Evolutionary conservation across 2,113 vertebrate species (phyloP).

Genomic region (Seriola quinqueradiata): DNA sequence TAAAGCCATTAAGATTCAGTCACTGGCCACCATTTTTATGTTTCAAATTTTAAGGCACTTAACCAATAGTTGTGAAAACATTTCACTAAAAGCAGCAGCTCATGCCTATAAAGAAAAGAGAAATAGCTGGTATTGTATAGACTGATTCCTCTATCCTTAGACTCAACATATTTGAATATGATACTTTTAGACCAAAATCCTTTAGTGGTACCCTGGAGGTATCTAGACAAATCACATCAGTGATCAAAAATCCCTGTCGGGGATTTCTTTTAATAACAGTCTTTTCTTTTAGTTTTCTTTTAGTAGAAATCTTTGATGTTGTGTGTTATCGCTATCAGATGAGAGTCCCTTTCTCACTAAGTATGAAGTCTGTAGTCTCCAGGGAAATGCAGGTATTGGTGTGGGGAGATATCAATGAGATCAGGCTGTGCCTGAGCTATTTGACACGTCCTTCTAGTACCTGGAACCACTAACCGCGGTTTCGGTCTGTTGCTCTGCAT

Average conservation of each 20-base stretch:
- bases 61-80: no score
- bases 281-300: not conserved
- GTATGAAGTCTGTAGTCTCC: not conserved
- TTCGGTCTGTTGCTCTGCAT: not conserved
- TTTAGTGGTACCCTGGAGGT: no score
- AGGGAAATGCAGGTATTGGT: not conserved
- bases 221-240: no score
- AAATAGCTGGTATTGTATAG: no score
- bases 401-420: not conserved
- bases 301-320: not conserved
- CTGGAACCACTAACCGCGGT: slow-evolving; percentile 40
- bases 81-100: no score
- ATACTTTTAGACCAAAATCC: no score
- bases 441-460: slow-evolving; percentile 35
- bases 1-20: no score
- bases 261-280: not conserved
- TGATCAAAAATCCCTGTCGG: not conserved
- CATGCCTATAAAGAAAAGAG: no score
- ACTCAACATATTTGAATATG: no score
- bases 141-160: no score
- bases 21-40: no score
- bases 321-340: slow-evolving; percentile 1
- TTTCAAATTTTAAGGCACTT: no score
- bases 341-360: not conserved
- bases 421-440: slow-evolving; percentile 17